Evolutionary conservation across 2,113 vertebrate genomes (phyloP), one percentile per base, ranked within the genome.

Genomic region (Cranoglanis bouderius): DNA sequence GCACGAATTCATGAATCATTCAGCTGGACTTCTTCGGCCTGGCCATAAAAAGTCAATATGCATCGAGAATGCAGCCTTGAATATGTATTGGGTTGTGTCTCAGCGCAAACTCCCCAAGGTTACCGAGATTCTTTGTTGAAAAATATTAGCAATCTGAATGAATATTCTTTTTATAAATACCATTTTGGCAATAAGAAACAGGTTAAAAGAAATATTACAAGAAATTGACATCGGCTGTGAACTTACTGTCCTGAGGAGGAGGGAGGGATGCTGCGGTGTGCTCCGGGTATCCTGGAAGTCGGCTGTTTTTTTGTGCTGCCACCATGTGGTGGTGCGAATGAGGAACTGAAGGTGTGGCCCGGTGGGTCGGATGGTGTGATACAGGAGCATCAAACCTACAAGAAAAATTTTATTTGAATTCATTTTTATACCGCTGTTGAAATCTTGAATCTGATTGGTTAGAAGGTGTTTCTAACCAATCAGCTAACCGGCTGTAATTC

Each of bases 331-430:
- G 94, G n/a, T 82, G 61, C 12, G 87, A 84, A 35, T 70, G 63
- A 87, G 85, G 77, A 32, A 59, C 53, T 38, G 80, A 51, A 55
- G 88, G 72, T 61, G 85, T 51, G 26, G 88, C 63, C 55, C 78
- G 72, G 40, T 59, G 57, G 89, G 94, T 96, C 88, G 96, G 94
- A 92, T 96, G 96, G 77, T 96, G 95, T 92, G 96, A 94, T 92
- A 96, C 96, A 88, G 94, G 92, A 93, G 95, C 93, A 87, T 93
- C 94, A 95, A 97, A 97, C 93, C 98, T 99, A 85, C 86, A 74
- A 85, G 32, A 38, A 59, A 61, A 59, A 24, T 16, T 8, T 16
- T 4, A 10, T 21, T 21, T 63, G 26, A 78, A 32, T 16, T 1
- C 49, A 49, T 51, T 46, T n/a, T n/a, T 18, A 19, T 55, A 32